phyloP scores from a whole-genome alignment of 1,140 invertebrate genomes.

The Anadara kagoshimensis region DNA sequence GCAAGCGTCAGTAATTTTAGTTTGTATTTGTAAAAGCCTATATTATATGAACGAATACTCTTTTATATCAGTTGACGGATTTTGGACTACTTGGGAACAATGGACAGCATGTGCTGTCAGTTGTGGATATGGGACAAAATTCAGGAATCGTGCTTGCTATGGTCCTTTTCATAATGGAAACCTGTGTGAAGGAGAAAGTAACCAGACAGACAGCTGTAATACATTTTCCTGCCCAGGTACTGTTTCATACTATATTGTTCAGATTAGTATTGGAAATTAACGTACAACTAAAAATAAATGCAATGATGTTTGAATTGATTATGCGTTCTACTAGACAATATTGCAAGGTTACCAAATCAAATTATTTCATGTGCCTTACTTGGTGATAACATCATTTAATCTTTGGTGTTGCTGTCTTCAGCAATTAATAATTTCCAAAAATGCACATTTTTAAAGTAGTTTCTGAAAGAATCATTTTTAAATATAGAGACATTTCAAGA shows the following conservation, averaged over 20 bases:
- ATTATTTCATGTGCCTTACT: not conserved
- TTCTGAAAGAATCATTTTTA: no score
- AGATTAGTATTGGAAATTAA: not conserved
- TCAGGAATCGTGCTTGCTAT: not conserved
- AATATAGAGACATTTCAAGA: not conserved
- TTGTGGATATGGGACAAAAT: constrained; percentile 13
- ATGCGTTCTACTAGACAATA: not conserved
- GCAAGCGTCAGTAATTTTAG: no score
- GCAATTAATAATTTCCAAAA: no score
- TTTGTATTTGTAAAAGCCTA: no score
- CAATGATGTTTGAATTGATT: not conserved
- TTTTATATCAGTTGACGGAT: constrained; percentile 4
- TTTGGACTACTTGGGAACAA: constrained; percentile 1
- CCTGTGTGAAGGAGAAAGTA: constrained; percentile 3
- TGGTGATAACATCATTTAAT: no score
- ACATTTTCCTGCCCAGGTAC: constrained; percentile 21
- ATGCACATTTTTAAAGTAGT: no score
- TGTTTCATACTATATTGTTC: not conserved
- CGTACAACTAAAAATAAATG: not conserved
- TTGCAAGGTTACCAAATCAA: not conserved
- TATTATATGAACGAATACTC: no score
- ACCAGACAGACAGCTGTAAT: not conserved
- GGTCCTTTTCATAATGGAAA: constrained; percentile 10
- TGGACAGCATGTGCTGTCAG: not conserved
- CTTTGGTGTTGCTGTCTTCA: no score